Conservation (phyloP, 2,797 vertebrate species). For the Xenentodon cancila region DNA sequence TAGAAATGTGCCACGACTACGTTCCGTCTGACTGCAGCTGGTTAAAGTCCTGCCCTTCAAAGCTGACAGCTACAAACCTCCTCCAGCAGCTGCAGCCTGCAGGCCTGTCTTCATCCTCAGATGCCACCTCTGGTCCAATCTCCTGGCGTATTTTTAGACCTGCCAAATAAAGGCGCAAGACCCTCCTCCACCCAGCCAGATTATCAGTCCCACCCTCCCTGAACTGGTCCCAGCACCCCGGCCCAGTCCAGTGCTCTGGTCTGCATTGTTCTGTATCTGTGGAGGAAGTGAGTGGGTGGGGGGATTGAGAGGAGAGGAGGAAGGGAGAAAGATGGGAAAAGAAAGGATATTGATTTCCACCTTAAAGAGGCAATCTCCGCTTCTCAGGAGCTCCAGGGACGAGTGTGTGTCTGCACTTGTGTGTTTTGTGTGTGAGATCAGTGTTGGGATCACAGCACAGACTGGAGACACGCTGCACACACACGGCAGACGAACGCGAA, state of each 20-base stretch:
- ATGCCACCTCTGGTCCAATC: not conserved
- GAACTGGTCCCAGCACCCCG: no score
- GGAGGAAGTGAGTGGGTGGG: constrained; percentile 27
- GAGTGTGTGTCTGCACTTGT: constrained; percentile 29
- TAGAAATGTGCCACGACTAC: not conserved
- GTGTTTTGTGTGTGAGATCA: constrained; percentile 4
- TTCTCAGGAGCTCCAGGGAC: constrained; percentile 61
- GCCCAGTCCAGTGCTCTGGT: constrained; percentile 1
- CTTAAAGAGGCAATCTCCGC: constrained; percentile 76
- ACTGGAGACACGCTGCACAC: constrained; percentile 27
- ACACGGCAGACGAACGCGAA: constrained; percentile 6
- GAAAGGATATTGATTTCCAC: constrained; percentile 78
- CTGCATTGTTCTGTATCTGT: constrained; percentile 15
- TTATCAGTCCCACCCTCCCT: no score
- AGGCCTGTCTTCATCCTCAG: not conserved
- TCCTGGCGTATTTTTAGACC: not conserved
- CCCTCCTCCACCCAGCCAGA: not conserved
- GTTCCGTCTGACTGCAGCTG: not conserved
- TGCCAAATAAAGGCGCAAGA: not conserved
- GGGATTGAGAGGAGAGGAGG: constrained; percentile 68
- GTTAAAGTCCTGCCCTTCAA: not conserved
- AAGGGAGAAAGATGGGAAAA: constrained; percentile 67
- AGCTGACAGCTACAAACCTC: not conserved
- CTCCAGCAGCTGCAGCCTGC: not conserved
- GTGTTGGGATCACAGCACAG: not conserved